These are phyloP conservation scores for Acronicta aceris DNA, from an alignment of 2,888 invertebrate species.

Conservation along the genomic window DNA sequence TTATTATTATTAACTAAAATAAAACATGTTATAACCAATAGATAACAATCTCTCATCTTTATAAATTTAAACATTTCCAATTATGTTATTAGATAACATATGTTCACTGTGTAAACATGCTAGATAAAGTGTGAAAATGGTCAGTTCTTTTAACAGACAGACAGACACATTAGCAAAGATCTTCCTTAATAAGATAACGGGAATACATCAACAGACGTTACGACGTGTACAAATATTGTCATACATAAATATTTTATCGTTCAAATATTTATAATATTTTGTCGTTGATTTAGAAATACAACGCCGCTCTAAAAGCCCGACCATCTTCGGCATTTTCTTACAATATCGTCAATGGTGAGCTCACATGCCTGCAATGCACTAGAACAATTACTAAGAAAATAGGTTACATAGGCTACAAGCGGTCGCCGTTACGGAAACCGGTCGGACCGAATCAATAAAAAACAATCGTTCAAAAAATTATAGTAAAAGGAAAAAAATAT, in stretches of 20 bases:
- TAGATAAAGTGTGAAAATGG: slow-evolving; percentile 47
- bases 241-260: not conserved
- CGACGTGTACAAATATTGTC: slow-evolving; percentile 29
- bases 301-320: too few species aligned
- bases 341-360: too few species aligned
- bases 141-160: slow-evolving; percentile 50
- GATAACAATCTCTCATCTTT: not conserved
- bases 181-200: slow-evolving; percentile 34
- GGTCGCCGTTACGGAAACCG: too few species aligned
- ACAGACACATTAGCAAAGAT: slow-evolving; percentile 33
- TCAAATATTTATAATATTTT: too few species aligned
- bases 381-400: too few species aligned
- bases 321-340: too few species aligned
- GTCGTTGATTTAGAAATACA: too few species aligned
- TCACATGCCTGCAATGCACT: too few species aligned
- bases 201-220: slow-evolving; percentile 33
- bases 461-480: not conserved
- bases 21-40: not conserved
- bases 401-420: too few species aligned
- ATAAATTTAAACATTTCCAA: slow-evolving; percentile 18
- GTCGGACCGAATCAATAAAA: too few species aligned
- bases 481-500: too few species aligned
- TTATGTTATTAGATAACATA: slow-evolving; percentile 38
- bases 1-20: too few species aligned
- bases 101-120: slow-evolving; percentile 21